Evolutionary conservation across 2,888 invertebrate genomes (phyloP), one percentile per base, ranked within the genome.

Genomic region (Synanthedon myopaeformis): DNA sequence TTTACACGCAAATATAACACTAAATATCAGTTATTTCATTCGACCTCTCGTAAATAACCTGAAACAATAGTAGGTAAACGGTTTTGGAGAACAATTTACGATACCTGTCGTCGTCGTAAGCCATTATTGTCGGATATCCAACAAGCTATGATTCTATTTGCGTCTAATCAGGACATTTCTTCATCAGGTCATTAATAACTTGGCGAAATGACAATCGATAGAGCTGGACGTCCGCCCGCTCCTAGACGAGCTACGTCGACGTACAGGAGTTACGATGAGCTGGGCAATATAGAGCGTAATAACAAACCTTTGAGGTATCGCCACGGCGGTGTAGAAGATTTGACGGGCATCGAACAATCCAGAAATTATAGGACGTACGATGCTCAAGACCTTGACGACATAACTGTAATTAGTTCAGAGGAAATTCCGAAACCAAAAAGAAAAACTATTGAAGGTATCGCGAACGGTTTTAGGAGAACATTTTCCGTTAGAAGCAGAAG

Each of bases 201-300:
- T 66, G 56, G 61, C 63, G 79, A 68, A 72, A 86, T 86, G 86
- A 86, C 84, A 56, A 79, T 86, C 69, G 86, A 86, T 64, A 74
- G 72, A 72, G 77, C 80, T 53, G 86, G 85, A 55, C 71, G 78
- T 45, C 86, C 86, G 5, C 86, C 86, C 14, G 76, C 86, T 13
- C 86, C 86, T 1, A 73, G 83, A 52, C 74, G 86, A 49, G 76
- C 76, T 4, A 70, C 82, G 13, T 86, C 86, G 10, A 87, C 88
- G 3, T 88, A 88, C 64, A 76, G 86, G 59, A 88, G 88, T 62
- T 88, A 88, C 61, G 82, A 87, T 55, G 85, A 87, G 58, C 80
- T 87, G 4, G 86, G 84, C 10, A 66, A 69, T 12, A 76, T 83
- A 52, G 86, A 87, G 55, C 73, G 79, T 42, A 35, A 35, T 35